Percentiles rank a stretch among this genome's conserved stretches.
phyloP scores from a whole-genome alignment of 1,140 invertebrate genomes.

The Caenorhabditis tropicalis region DNA sequence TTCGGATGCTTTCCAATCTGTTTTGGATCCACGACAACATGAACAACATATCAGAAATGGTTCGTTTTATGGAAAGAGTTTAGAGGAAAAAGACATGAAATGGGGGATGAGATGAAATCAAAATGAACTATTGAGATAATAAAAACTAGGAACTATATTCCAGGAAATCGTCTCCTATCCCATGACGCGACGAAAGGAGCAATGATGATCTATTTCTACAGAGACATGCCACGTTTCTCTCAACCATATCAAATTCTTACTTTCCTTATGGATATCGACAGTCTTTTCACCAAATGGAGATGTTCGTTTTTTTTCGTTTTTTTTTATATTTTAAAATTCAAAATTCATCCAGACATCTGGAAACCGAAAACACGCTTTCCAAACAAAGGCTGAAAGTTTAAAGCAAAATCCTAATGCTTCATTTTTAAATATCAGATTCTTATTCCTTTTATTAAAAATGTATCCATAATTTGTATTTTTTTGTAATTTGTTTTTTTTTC shows the following conservation, averaged over 20 bases:
- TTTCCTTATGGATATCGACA: constrained; percentile 95
- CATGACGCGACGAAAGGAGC: constrained; percentile 91
- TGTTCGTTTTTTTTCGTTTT: constrained; percentile 79
- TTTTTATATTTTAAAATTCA: no score
- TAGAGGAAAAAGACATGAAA: not conserved
- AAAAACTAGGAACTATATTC: no score
- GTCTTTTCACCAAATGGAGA: constrained; percentile 97
- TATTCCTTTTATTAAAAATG: no score
- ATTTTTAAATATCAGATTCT: no score
- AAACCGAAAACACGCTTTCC: no score
- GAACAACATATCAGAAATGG: constrained; percentile 77
- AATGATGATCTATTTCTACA: constrained; percentile 94
- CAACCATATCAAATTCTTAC: constrained; percentile 93
- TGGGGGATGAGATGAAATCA: no score
- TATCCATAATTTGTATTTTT: no score
- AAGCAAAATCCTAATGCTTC: no score
- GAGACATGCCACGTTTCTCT: constrained; percentile 93
- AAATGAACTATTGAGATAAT: no score
- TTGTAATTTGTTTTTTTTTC: no score
- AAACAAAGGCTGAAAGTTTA: no score
- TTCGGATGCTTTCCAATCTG: constrained; percentile 84
- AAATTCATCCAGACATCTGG: no score
- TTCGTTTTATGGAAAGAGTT: not conserved
- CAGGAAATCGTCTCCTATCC: constrained; percentile 85
- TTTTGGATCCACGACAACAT: constrained; percentile 85